Evolutionary conservation across 2,797 vertebrate genomes (phyloP), one percentile per base, ranked within the genome.

Genomic region (Enteromius mattozi): DNA sequence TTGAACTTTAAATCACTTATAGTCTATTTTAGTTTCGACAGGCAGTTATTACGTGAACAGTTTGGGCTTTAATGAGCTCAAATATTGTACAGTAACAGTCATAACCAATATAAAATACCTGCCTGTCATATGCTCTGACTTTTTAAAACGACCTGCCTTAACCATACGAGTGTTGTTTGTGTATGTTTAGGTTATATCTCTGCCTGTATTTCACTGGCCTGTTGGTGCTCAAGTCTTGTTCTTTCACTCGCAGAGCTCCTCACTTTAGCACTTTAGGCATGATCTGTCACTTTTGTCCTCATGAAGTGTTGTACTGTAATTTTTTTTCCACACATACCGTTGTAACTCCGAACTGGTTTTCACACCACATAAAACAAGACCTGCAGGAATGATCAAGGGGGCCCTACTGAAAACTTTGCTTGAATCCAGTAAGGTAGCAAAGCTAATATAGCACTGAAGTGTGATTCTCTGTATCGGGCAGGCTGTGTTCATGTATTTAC

Each of bases 61-160:
- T 47, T 45, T 49, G 19, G 12, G 37, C 17, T 30, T 27, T 45
- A 6, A 70, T 56, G 16, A 35, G 19, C 8, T 27, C 6, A 24
- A 30, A 59, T 42, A 40, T 56, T 19, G 13, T 27, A 65, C 5
- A 8, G 7, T n/a, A 24, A 69, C 66, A 30, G 33, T 45, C 30
- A n/a, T 5, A 42, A 33, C 10, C 51, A 33, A 13, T 63, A 21
- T 35, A 61, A 8, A 71, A 45, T 30, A 35, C 17, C 14, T 42
- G 33, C 56, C 24, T 27, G 10, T 81, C n/a, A 16, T 6, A 2
- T 24, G 12, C 21, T 82, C 33, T 40, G 69, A 47, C 54, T 33
- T 42, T 10, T 81, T 27, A 13, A 63, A 74, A 74, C 21, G n/a
- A 63, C 78, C 78, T 86, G 87, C 85, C 85, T 88, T 85, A 85